Conservation (phyloP, 2,113 vertebrate species). For the Gadus macrocephalus region DNA sequence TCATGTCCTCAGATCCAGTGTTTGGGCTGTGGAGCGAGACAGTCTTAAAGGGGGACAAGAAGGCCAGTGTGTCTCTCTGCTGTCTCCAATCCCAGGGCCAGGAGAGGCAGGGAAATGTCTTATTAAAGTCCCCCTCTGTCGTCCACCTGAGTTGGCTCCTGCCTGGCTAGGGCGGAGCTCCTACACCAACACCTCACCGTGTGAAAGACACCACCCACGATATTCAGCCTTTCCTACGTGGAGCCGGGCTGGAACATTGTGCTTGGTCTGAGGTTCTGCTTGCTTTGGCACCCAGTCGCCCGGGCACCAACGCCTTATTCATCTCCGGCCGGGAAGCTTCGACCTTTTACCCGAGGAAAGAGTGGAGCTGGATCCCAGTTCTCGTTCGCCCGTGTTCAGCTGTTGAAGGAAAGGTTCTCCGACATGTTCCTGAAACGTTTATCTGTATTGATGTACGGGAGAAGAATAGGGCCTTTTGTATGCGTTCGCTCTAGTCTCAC, state of each 20-base stretch:
- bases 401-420: slow-evolving; percentile 23
- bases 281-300: slow-evolving; percentile 66
- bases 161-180: slow-evolving; percentile 32
- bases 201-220: slow-evolving; percentile 56
- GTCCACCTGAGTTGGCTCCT: slow-evolving; percentile 27
- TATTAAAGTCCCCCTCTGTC: slow-evolving; percentile 48
- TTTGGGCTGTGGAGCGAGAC: slow-evolving; percentile 14
- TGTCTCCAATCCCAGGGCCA: slow-evolving; percentile 27
- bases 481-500: too few species aligned
- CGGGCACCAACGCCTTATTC: slow-evolving; percentile 54
- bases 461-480: too few species aligned
- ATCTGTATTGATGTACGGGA: neutral
- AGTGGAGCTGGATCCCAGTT: slow-evolving; percentile 26
- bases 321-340: slow-evolving; percentile 66
- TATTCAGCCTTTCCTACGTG: slow-evolving; percentile 48
- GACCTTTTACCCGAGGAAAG: slow-evolving; percentile 54
- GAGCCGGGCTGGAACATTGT: slow-evolving; percentile 59
- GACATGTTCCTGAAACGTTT: slow-evolving; percentile 21
- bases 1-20: slow-evolving; percentile 25
- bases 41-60: slow-evolving; percentile 41
- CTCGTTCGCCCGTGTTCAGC: slow-evolving; percentile 10
- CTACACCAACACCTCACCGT: slow-evolving; percentile 42
- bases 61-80: slow-evolving; percentile 16
- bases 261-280: slow-evolving; percentile 61
- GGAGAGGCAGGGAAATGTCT: slow-evolving; percentile 44